Evolutionary conservation across 2,888 invertebrate species (phyloP).

Genomic region (Macaria liturata): DNA sequence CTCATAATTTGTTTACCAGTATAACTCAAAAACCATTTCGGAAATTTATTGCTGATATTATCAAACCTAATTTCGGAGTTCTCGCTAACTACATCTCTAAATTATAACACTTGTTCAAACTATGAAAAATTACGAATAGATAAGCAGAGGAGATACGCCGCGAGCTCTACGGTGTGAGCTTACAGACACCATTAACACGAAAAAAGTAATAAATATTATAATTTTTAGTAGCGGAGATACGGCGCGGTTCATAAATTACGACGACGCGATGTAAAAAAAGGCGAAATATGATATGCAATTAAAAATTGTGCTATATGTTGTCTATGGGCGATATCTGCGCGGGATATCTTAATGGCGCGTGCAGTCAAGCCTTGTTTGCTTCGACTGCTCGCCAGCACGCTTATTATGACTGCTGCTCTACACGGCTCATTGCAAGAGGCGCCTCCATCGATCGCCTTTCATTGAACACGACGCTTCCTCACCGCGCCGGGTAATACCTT

Average conservation of each 20-base stretch:
- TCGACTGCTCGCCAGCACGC: constrained; percentile 46
- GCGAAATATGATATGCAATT: constrained; percentile 39
- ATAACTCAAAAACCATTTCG: constrained; percentile 23
- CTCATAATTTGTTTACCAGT: constrained; percentile 24
- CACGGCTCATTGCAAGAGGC: constrained; percentile 42
- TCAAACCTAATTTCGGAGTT: constrained; percentile 31
- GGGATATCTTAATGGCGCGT: constrained; percentile 70
- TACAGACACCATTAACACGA: constrained; percentile 36
- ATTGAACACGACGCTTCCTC: constrained; percentile 31
- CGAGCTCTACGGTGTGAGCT: constrained; percentile 27
- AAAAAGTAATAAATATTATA: constrained; percentile 44
- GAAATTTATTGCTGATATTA: constrained; percentile 34
- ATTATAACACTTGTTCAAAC: constrained; percentile 38
- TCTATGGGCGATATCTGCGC: constrained; percentile 53
- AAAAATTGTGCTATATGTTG: constrained; percentile 54
- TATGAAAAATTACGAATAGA: constrained; percentile 41
- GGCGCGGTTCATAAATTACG: constrained; percentile 37
- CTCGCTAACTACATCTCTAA: constrained; percentile 30
- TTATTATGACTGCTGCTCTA: constrained; percentile 53
- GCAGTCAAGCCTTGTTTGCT: constrained; percentile 67
- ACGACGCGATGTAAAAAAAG: constrained; percentile 40
- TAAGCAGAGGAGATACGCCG: constrained; percentile 39
- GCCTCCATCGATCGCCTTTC: constrained; percentile 22
- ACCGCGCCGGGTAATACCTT: constrained; percentile 50
- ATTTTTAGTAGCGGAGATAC: constrained; percentile 36